Base-by-base conservation (phyloP, 1,140 invertebrate species). In the Cherax quadricarinatus region DNA sequence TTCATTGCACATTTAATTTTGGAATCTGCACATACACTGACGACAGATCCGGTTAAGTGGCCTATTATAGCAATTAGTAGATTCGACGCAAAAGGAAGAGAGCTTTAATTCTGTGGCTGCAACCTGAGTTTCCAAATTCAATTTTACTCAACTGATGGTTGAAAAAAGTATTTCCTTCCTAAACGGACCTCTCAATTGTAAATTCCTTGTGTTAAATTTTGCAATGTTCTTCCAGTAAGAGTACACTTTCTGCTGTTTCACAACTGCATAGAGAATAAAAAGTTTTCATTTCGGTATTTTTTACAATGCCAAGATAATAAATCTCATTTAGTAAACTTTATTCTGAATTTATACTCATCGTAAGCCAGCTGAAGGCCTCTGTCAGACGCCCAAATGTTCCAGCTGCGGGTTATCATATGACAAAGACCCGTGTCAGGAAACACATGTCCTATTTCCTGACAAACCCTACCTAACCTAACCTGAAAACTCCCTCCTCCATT, bases 1-100 rank as follows among this genome's bases (percentile, higher is more conserved):
- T 82, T 82, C 18, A 53, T 10, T 30, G 80, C 51, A 85, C 83
- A 60, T 60, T 12, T 57, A 7, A 85, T n/a, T 85, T 66, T 85
- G 5, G 83, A 16, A 21, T 85, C 83, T 62, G 83, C 12, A 48
- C 2, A 0, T 48, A 82, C 80, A 82, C 49, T 82, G 49, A 10
- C 80, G 49, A 82, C 49, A 82, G 49, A 21, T 48, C 80, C 80
- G 30, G 80, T 41, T 41, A 41, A 41, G 30, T 41, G 80, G 49
- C 9, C 9, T 48, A 21, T 21, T 53, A 82, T 49, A 14, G 4
- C 53, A 18, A 49, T 14, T 12, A 16, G 21, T 6, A 66, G 12
- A n/a, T 66, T 85, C 83, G 14, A 24, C 51, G 62, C 53, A 16
- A 48, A 66, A 62, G 60, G 53, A 5, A 60, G 21, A 85, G 16